Evolutionary conservation across 53 echinoderm and acorn worm species (phyloP), one percentile per base, ranked within the genome.

Genomic region (Echinometra lucunter): DNA sequence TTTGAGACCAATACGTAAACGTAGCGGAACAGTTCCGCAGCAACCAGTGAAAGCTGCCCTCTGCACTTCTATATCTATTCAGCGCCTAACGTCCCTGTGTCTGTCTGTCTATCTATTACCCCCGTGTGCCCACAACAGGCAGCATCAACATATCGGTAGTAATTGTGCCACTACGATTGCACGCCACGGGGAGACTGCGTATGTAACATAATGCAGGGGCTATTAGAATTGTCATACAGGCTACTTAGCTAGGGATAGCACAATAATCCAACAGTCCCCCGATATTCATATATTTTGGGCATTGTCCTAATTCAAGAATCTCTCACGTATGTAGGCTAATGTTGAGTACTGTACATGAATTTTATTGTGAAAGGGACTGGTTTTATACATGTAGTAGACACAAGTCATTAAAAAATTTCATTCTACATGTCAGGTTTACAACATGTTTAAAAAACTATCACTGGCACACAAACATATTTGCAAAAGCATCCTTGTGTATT

Each of bases 41-140:
- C 18, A 16, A 40, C 16, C 0, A 40, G 75, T 75, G 75, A 75
- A 38, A 75, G 8, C 75, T 40, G 40, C 75, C 75, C 75, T 15
- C 75, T 75, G 75, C 21, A 75, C 75, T 75, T 75, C 75, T 37
- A 40, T 75, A 18, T 40, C 40, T 75, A 75, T 75, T 75, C 75
- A 40, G 18, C 21, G 75, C 17, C 75, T 40, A 40, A 75, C 75
- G 37, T 75, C 75, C 34, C 30, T 74, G 37, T 75, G 18, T 75
- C 75, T 75, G 75, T 40, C 75, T 75, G 75, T 38, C 19, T 75
- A 40, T 38, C 75, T 75, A 75, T 75, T 75, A 75, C 40, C 17
- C 75, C 40, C 17, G 17, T 16, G 75, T 19, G 40, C 75, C 38
- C 18, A 34, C 15, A 40, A 17, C 38, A 75, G 17, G 34, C 38